Evolutionary conservation across 2,113 vertebrate genomes (phyloP).

Genomic region (Solenodon paradoxus): DNA sequence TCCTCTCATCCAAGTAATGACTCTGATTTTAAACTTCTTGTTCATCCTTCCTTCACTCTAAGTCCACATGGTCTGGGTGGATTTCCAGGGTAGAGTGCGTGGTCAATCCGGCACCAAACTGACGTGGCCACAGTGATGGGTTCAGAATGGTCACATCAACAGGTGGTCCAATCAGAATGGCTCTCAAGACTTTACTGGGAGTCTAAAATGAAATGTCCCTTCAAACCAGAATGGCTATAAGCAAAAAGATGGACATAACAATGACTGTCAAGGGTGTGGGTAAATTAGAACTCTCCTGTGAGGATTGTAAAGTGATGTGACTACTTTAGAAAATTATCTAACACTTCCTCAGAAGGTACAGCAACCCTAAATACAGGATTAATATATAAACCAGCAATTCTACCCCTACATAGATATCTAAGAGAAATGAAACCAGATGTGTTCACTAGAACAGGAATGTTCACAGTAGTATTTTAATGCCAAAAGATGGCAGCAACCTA

Average conservation of each 20-base stretch:
- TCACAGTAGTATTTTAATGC: neutral
- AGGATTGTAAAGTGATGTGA: neutral
- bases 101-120: neutral
- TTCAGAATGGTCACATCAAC: neutral
- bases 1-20: neutral
- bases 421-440: neutral
- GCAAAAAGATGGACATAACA: neutral
- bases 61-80: neutral
- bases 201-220: neutral
- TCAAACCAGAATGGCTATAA: neutral
- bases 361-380: neutral
- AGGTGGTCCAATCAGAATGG: neutral
- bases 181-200: neutral
- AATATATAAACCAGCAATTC: neutral
- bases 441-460: no score
- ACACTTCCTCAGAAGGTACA: neutral
- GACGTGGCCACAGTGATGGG: neutral
- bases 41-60: neutral
- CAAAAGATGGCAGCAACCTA: neutral
- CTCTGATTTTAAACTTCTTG: neutral
- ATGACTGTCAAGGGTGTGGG: neutral
- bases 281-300: fast-evolving
- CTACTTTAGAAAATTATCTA: neutral
- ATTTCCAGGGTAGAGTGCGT: neutral
- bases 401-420: neutral